Percentiles rank a stretch among this genome's conserved stretches.
Conservation (phyloP, 2,888 invertebrate genomes). For the Drosophila meridiana region DNA sequence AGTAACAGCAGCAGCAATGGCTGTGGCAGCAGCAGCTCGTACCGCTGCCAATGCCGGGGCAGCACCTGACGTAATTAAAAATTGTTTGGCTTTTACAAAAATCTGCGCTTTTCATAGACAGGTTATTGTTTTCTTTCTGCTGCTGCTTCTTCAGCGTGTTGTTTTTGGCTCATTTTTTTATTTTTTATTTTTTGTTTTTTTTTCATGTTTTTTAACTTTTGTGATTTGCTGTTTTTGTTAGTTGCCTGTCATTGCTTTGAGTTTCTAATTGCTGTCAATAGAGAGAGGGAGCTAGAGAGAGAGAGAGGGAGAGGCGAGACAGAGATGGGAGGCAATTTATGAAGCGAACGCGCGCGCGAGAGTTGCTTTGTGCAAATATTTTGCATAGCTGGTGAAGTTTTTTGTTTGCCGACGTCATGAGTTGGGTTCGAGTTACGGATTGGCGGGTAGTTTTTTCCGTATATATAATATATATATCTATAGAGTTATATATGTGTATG, state of each 20-base stretch:
- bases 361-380: conserved; percentile 74
- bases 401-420: conserved; percentile 57
- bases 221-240: conserved; percentile 60
- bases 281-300: conserved; percentile 2
- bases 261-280: conserved; percentile 81
- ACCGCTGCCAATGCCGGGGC: conserved; percentile 3
- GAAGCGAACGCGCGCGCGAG: conserved; percentile 44
- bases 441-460: conserved; percentile 14
- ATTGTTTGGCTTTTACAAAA: conserved; percentile 68
- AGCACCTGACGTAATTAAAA: conserved; percentile 71
- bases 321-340: conserved; percentile 50
- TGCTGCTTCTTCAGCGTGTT: conserved; percentile 2
- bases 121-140: conserved; percentile 35
- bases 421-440: conserved; percentile 40
- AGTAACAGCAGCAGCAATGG: conserved; percentile 2
- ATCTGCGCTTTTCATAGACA: conserved; percentile 47
- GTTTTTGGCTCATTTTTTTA: background rate
- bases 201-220: conserved; percentile 40
- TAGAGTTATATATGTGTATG: background rate
- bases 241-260: conserved; percentile 73
- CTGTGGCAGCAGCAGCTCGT: background rate
- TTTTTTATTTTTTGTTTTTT: conserved; percentile 14
- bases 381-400: conserved; percentile 77
- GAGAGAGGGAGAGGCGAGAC: background rate
- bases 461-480: background rate